These are phyloP conservation scores for Prorops nasuta DNA, from an alignment of 1,140 invertebrate genomes.

Conservation along the genomic window DNA sequence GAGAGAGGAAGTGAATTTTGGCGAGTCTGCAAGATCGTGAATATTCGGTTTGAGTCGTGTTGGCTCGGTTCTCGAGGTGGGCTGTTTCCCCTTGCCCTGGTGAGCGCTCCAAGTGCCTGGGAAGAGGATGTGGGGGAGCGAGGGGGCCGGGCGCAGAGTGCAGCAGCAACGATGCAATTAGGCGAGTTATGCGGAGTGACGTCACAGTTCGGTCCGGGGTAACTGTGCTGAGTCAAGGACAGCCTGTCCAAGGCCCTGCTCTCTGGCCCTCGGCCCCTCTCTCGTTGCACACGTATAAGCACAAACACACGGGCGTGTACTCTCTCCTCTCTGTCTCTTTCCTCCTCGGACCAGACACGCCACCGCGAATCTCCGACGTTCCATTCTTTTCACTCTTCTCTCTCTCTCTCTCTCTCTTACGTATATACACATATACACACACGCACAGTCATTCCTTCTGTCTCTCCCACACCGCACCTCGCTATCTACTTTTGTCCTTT, in stretches of 20 bases:
- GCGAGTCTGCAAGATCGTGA: no score
- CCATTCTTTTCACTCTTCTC: no score
- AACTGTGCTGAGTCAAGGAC: conserved; percentile 58
- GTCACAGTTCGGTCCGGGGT: conserved; percentile 54
- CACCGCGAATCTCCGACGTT: not conserved
- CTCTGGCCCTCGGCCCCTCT: conserved; percentile 17
- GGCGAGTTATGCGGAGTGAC: conserved; percentile 58
- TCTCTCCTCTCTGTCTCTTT: conserved; percentile 7
- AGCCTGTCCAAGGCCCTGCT: conserved; percentile 50
- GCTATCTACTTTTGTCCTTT: conserved; percentile 9
- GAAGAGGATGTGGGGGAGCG: not conserved
- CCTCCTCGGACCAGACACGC: no score
- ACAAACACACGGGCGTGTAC: conserved; percentile 3
- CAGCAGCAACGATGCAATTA: conserved; percentile 53
- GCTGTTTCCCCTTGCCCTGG: no score
- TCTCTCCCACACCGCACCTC: not conserved
- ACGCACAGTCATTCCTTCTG: no score
- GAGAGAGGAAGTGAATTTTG: conserved; percentile 2
- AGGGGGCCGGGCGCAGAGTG: conserved; percentile 10
- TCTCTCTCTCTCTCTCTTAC: no score
- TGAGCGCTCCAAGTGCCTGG: no score
- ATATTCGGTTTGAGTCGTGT: no score
- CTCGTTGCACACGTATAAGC: no score
- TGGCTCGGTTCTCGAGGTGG: no score
- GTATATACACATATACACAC: no score